Base-by-base conservation (phyloP, 2,888 invertebrate species). In the Monopis laevigella region DNA sequence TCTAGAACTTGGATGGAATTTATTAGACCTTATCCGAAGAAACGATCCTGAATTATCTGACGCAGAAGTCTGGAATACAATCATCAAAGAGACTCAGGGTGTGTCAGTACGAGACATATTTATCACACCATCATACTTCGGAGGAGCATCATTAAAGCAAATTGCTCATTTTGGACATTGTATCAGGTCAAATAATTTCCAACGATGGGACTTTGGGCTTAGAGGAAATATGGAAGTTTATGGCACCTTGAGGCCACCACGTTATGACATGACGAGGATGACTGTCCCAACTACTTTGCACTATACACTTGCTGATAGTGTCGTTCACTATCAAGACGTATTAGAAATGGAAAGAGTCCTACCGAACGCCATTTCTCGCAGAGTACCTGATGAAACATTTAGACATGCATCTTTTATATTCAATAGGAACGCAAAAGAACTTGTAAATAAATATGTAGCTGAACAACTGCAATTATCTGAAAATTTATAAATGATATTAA, bases 81-180 rank as follows among this genome's bases (percentile, higher is more conserved):
- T 32, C n/a, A 32, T 17, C 13, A 11, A 30, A 2, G 30, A 30
- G 17, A 10, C 7, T 17, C 8, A 32, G 6, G 10, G 8, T 17
- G 16, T 7, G 17, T 4, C 17, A 17, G 32, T 2, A 3, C 3
- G 3, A 3, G 17, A 4, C 14, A 16, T 32, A 5, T 30, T 30
- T 30, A 17, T 6, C 8, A 17, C 10, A 6, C 32, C 32, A 6
- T 34, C 34, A 14, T 24, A 11, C 6, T 45, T 42, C 8, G 48
- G 48, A 10, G 72, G 74, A 1, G 67, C 61, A 8, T 49, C 72
- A 0, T 14, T 70, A 1, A 74, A 72, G 42, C 72, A 73, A 53
- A 24, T 65, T 1, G 72, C 64, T 1, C 73, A 72, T 46, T 75
- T 55, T 42, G 72, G 72, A 0, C 75, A 75, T 49, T 72, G 69